Conservation (phyloP, 2,888 invertebrate species). For the Sinodicranocentrus sp. region DNA sequence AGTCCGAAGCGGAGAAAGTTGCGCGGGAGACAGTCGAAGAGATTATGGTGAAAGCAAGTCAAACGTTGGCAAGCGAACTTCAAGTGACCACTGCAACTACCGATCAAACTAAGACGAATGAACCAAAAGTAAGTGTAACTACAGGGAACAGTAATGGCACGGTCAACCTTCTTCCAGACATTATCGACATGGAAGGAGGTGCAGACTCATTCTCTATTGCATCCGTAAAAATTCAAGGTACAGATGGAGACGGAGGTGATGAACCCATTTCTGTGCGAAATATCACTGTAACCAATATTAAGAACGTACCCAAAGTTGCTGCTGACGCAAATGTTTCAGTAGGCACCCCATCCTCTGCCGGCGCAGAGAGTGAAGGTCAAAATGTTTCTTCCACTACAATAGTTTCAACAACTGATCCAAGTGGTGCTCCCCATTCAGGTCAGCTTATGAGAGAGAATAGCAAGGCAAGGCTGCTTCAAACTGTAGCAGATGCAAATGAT, state of each 20-base stretch:
- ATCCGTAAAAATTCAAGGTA: constrained; percentile 56
- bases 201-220: constrained; percentile 51
- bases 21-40: constrained; percentile 73
- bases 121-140: constrained; percentile 60
- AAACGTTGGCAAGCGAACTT: too few relatives aligned
- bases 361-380: constrained; percentile 4
- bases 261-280: constrained; percentile 65
- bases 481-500: constrained; percentile 74
- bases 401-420: not conserved
- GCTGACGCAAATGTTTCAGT: not conserved
- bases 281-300: constrained; percentile 68
- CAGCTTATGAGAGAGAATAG: constrained; percentile 73
- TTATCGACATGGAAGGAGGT: constrained; percentile 45
- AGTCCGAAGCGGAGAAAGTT: constrained; percentile 68
- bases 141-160: too few relatives aligned
- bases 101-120: constrained; percentile 39
- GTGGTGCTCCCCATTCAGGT: constrained; percentile 6
- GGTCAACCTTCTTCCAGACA: too few relatives aligned
- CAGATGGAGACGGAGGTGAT: constrained; percentile 46
- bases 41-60: constrained; percentile 66
- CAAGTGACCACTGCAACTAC: too few relatives aligned
- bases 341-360: not conserved
- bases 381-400: not conserved
- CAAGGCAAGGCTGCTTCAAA: constrained; percentile 75
- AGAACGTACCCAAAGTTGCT: constrained; percentile 36